These are phyloP conservation scores for Sycophila sp. DNA, from an alignment of 1,140 invertebrate genomes.

Conservation along the genomic window DNA sequence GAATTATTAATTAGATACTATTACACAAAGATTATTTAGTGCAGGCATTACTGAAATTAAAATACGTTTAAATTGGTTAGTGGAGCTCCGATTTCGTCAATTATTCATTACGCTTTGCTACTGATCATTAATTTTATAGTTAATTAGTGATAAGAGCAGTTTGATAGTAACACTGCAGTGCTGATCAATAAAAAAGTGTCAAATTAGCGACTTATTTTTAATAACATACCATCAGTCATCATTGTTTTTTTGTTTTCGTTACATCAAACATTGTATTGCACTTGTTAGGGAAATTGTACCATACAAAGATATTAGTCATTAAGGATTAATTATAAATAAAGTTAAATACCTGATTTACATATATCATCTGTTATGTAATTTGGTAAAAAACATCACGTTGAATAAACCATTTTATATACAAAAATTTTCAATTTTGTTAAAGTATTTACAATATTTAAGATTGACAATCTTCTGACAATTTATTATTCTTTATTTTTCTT, in stretches of 20 bases:
- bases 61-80: slow-evolving; percentile 11
- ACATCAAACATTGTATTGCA: slow-evolving; percentile 51
- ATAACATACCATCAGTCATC: slow-evolving; percentile 35
- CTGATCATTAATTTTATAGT: slow-evolving; percentile 19
- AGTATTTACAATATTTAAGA: slow-evolving; percentile 21
- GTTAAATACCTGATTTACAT: slow-evolving; percentile 61
- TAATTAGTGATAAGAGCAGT: neutral
- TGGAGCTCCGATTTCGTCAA: slow-evolving; percentile 12
- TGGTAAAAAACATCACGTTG: slow-evolving; percentile 47
- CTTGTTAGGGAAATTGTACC: slow-evolving; percentile 60
- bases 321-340: slow-evolving; percentile 58
- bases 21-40: no score
- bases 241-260: slow-evolving; percentile 42
- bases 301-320: slow-evolving; percentile 55
- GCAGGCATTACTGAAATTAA: no score
- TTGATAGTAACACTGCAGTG: neutral
- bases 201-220: slow-evolving; percentile 7
- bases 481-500: slow-evolving; percentile 11
- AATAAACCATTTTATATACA: slow-evolving; percentile 60
- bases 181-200: slow-evolving; percentile 14
- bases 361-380: slow-evolving; percentile 58
- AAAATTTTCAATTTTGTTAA: slow-evolving; percentile 21
- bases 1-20: slow-evolving; percentile 14
- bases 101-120: slow-evolving; percentile 12
- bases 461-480: neutral